phyloP scores from a whole-genome alignment of 1,140 invertebrate species.

The Coenobita brevimanus region DNA sequence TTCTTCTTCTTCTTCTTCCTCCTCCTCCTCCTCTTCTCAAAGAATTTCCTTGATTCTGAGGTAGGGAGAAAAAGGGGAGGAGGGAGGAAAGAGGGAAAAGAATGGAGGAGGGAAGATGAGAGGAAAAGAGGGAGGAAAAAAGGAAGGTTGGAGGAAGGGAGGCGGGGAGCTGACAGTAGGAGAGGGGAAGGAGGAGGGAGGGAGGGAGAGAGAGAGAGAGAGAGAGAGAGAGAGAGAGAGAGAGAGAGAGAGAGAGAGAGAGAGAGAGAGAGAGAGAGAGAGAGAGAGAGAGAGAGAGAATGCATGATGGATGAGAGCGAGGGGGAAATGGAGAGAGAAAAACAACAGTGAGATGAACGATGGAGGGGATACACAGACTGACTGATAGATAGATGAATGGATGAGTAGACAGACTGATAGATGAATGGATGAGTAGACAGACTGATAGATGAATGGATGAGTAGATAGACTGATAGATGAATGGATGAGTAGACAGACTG shows the following conservation, averaged over 20 bases:
- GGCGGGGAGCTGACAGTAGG: neutral
- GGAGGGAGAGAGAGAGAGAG: neutral
- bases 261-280: neutral
- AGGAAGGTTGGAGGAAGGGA: neutral
- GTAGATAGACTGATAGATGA: too few species aligned
- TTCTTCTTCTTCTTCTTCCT: neutral
- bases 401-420: too few species aligned
- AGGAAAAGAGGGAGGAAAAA: neutral
- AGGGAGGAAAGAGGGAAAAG: neutral
- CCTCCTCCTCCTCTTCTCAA: neutral
- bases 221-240: neutral
- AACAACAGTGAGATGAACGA: neutral
- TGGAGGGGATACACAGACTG: too few species aligned
- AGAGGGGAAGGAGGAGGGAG: neutral
- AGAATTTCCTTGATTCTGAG: neutral
- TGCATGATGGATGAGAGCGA: neutral
- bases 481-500: too few species aligned
- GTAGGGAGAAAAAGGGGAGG: neutral
- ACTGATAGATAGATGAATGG: too few species aligned
- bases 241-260: slow-evolving; percentile 22
- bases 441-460: too few species aligned
- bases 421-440: too few species aligned
- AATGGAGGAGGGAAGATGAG: neutral
- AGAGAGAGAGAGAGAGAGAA: neutral
- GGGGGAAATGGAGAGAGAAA: neutral